Evolutionary conservation across 2,113 vertebrate species (phyloP), one percentile per base, ranked within the genome.

Genomic region (Pluvianellus socialis): DNA sequence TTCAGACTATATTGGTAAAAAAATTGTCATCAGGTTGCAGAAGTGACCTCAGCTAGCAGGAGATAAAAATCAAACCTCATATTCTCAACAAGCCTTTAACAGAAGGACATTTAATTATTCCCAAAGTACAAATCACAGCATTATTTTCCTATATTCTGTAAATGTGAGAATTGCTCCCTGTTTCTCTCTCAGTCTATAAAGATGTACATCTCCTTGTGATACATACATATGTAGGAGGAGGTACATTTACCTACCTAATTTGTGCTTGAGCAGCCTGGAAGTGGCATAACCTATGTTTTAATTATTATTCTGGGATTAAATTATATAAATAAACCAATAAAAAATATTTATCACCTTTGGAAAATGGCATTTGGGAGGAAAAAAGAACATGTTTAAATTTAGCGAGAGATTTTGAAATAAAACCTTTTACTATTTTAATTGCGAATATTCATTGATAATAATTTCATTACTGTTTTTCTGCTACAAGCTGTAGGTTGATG

Each of bases 1-100:
- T 98, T 98, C 96, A 96, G 91, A 96, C 18, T 89, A 30, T 92
- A 95, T 92, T 97, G 97, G 96, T 97, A 96, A 98, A 98, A 98
- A 96, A 65, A 90, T 96, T 96, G 97, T 96, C 92, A 81, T 96
- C 92, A 79, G 86, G 91, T 95, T 97, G 86, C 71, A 96, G 87
- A 97, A 95, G 35, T 97, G 95, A 97, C 90, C 94, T 97, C 76
- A 96, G 68, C 47, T 93, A 63, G 22, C n/a, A 97, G 77, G 76
- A 85, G 15, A 89, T 90, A 65, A 95, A 98, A 98, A 97, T 95
- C 91, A 95, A 88, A 94, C 38, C 16, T 86, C 38, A 56, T 63
- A 73, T 89, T 90, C 66, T 56, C 83, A 90, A 96, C 7, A 75
- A 74, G 5, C 59, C 45, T 82, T 80, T 73, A 86, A 86, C 10